A percentile compares a stretch with the other conserved stretches of the same genome.
Conservation (phyloP, 1,140 invertebrate species). For the Drosophila gunungcola region DNA sequence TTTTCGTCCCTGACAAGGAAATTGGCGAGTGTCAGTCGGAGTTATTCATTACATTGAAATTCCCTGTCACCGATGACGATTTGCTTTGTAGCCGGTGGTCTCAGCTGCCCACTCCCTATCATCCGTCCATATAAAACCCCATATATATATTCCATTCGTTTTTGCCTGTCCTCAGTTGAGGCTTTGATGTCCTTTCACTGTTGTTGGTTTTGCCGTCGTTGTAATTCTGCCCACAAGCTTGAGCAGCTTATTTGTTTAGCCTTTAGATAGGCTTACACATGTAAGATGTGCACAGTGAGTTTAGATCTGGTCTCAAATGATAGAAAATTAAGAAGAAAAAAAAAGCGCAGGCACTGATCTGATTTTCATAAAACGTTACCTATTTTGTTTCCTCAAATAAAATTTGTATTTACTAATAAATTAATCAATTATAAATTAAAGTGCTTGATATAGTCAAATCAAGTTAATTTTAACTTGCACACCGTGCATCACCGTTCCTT, state of each 20-base stretch:
- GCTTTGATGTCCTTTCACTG: constrained; percentile 36
- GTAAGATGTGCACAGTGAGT: constrained; percentile 20
- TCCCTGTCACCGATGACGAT: constrained; percentile 7
- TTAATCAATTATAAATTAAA: too few species aligned
- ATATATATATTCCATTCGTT: not conserved
- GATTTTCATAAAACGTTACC: too few species aligned
- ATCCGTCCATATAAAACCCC: not conserved
- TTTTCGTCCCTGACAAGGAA: constrained; percentile 18
- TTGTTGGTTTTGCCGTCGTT: constrained; percentile 6
- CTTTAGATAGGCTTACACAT: constrained; percentile 32
- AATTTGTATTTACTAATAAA: too few species aligned
- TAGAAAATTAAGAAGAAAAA: not conserved
- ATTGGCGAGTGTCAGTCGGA: constrained; percentile 25
- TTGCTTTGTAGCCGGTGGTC: not conserved
- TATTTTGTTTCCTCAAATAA: too few species aligned
- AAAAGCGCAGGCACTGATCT: too few species aligned
- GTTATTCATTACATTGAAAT: constrained; percentile 2
- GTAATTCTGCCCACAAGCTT: constrained; percentile 33
- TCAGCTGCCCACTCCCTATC: constrained; percentile 13
- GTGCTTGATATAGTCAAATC: too few species aligned
- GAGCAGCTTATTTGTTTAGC: constrained; percentile 45
- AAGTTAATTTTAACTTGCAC: too few species aligned
- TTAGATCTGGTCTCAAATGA: too few species aligned
- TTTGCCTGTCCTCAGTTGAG: constrained; percentile 5
- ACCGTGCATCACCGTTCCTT: too few species aligned